Evolutionary conservation across 2,888 invertebrate genomes (phyloP), one percentile per base, ranked within the genome.

Genomic region (Adineta ricciae): DNA sequence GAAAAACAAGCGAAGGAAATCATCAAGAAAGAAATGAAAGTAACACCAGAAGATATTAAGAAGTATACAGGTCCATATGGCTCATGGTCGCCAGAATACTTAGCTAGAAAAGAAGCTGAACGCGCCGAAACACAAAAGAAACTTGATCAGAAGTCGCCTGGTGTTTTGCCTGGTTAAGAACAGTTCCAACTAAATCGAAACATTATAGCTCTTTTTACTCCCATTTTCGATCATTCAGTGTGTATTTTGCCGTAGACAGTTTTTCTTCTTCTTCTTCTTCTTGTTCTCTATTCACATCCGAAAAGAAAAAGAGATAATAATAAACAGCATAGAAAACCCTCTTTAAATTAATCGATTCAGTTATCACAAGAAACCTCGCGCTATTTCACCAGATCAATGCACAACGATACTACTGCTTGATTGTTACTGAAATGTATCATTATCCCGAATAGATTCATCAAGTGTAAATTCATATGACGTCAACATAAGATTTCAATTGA

Each of bases 1-100:
- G 78, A 78, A 19, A 78, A 78, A 78, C 38, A 38, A n/a, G 41
- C 5, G 0, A 78, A 78, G n/a, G 38, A 38, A 41, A 41, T 78
- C 24, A n/a, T 41, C 14, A 21, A 78, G 32, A 21, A 41, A 4
- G 24, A 24, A 78, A 41, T 78, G 16, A n/a, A 8, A 11, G 21
- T 78, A 41, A n/a, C 38, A 41, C 24, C 41, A 24, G 78, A 41
- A 24, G 78, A 78, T 78, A 41, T 78, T 19, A 41, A 78, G 41
- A 78, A 78, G 14, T 78, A 78, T 41, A 41, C 41, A 14, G 78
- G 78, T 78, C 9, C 78, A 78, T 78, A 78, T 78, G 78, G 41
- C 14, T 41, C 78, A 8, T 78, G 78, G 78, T 78, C 78, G n/a
- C 24, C n/a, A 41, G 41, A 78, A 41, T 32, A 38, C n/a, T 24